Base-by-base conservation (phyloP, 2,113 vertebrate genomes). In the Cisticola juncidis region DNA sequence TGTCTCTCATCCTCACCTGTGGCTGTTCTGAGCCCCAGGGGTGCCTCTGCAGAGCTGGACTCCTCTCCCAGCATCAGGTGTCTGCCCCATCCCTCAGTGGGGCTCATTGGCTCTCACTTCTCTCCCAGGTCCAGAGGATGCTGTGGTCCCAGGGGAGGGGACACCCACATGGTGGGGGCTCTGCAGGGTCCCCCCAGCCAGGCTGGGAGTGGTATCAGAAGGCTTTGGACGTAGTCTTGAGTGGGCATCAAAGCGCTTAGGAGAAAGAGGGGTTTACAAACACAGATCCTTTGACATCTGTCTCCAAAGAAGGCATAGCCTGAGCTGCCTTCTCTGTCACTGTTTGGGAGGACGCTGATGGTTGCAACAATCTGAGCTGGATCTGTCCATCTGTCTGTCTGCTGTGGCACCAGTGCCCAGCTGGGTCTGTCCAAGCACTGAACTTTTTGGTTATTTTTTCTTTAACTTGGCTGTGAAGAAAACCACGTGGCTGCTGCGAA, bases 1-100 rank as follows among this genome's bases (percentile, higher is more conserved):
- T 91, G 94, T 96, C 86, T 86, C 90, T 89, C 54, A 11, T 85
- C 91, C 86, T 95, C 79, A 76, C 90, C 94, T 21, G 23, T 64
- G 57, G 74, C 70, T 2, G 4, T 47, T 81, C 68, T 0, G 0
- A 44, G 78, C 24, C 57, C 40, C 21, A 14, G 50, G 6, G 33
- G 45, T 47, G 51, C 45, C 0, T 0, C 45, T 0, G 0, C 42
- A 26, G 19, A 54, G 60, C 92, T 42, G 40, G 25, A 69, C 40
- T 71, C 69, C 71, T 74, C 65, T 68, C 36, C 60, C 58, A 14
- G 45, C 16, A 40, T 35, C 1, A 11, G 50, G 7, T 44, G 22
- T 64, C 40, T 78, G 78, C 42, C 20, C 3, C 14, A 4, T 66
- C 54, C 65, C 19, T 51, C 8, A 0, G 33, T 10, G n/a, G 20